Evolutionary conservation across 2,797 vertebrate species (phyloP), one percentile per base, ranked within the genome.

Genomic region (Capromys pilorides): DNA sequence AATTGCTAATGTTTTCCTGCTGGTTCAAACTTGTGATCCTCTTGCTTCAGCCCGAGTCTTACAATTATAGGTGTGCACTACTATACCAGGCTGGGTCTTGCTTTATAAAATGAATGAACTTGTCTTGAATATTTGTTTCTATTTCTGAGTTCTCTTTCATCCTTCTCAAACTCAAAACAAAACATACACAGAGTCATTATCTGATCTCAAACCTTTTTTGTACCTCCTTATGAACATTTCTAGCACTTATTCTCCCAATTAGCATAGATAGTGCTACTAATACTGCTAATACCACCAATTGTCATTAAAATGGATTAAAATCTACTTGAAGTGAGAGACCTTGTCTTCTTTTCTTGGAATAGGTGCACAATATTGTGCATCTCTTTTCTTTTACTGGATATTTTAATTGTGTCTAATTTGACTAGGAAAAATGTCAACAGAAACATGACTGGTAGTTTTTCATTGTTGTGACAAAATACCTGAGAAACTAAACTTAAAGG

Each of bases 111-210:
- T 62, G 54, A 19, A 10, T 31, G 33, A 87, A 75, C 45, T 75
- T 64, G 10, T 39, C n/a, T 73, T 86, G 21, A 78, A 39, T 57
- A 75, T 84, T 11, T 66, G 31, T 33, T 83, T 94, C 61, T 91
- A 49, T 80, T 5, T 69, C 54, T 69, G 26, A 92, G 91, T 90
- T 54, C 45, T 91, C 87, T 16, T 88, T 84, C n/a, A 86, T 91
- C 54, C 8, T 89, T 91, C 67, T 49, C 21, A 91, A 45, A 93
- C 59, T 91, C 54, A 91, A 93, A 95, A 79, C 12, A 92, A 91
- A n/a, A 91, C 28, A 7, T 71, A 21, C 4, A 49, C 77, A n/a
- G 11, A 94, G 2, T 86, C 67, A 77, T 33, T 86, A 16, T 39
- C 49, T 41, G 92, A 51, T n/a, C 3, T 92, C 51, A 90, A 33